Conservation (phyloP, 2,888 invertebrate species). For the Agrochola lota region DNA sequence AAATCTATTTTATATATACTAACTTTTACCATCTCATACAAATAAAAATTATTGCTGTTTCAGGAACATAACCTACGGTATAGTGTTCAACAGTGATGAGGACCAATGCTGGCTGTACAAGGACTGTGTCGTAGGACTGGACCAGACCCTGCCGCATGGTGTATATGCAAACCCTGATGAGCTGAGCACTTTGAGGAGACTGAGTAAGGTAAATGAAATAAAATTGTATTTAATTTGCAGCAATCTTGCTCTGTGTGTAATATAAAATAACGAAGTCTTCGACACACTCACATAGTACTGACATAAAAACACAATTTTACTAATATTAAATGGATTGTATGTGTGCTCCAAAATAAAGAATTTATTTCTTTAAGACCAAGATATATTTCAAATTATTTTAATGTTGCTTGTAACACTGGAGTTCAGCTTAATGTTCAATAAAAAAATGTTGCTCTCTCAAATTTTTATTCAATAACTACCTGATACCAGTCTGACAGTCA, state of each 20-base stretch:
- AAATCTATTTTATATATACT: no score
- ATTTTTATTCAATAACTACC: neutral
- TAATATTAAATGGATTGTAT: neutral
- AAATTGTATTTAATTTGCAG: neutral
- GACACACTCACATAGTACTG: neutral
- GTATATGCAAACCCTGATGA: constrained; percentile 84
- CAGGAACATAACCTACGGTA: constrained; percentile 82
- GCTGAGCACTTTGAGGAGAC: constrained; percentile 75
- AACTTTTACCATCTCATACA: neutral
- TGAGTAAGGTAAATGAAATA: constrained; percentile 59
- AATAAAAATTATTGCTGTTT: constrained; percentile 45
- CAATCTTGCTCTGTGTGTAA: neutral
- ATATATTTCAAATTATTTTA: neutral
- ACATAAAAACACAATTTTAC: neutral
- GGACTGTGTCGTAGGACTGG: constrained; percentile 78
- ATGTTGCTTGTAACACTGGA: neutral
- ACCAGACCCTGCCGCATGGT: constrained; percentile 81
- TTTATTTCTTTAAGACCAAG: neutral
- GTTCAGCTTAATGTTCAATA: neutral
- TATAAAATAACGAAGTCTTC: neutral
- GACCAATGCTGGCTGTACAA: constrained; percentile 67
- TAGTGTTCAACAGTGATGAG: constrained; percentile 72
- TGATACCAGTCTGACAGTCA: neutral
- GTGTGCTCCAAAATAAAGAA: neutral
- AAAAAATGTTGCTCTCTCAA: neutral